Conservation (phyloP, 2,888 invertebrate genomes). For the Troides aeacus region DNA sequence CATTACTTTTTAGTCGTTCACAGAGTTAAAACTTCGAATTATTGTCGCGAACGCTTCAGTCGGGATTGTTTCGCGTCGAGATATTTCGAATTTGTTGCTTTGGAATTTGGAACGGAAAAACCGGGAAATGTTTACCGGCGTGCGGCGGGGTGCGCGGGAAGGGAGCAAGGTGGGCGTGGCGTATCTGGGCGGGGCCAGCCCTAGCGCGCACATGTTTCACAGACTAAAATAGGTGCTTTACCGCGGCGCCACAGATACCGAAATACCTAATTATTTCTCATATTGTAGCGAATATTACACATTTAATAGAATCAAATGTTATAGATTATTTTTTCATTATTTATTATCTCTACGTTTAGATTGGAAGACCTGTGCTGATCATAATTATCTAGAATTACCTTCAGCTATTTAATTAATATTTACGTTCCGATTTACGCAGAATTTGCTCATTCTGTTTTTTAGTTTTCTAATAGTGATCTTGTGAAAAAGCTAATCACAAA, state of each 20-base stretch:
- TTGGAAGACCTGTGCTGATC: too few relatives aligned
- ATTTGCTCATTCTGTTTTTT: too few relatives aligned
- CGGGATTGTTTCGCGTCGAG: slow-evolving; percentile 56
- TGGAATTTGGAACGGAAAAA: slow-evolving; percentile 62
- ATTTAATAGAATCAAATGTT: background rate
- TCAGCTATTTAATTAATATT: too few relatives aligned
- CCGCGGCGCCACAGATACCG: slow-evolving; percentile 34
- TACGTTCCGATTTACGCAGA: too few relatives aligned
- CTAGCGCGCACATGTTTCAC: slow-evolving; percentile 38
- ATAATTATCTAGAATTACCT: too few relatives aligned
- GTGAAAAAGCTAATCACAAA: too few relatives aligned
- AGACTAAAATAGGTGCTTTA: slow-evolving; percentile 44
- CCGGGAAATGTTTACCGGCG: slow-evolving; percentile 44
- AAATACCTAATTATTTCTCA: slow-evolving; percentile 23
- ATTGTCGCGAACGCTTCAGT: slow-evolving; percentile 36
- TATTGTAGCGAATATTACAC: background rate
- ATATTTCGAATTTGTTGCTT: slow-evolving; percentile 63
- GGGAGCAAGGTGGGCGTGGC: slow-evolving; percentile 57
- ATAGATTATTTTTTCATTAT: too few relatives aligned
- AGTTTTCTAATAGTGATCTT: too few relatives aligned
- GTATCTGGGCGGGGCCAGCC: slow-evolving; percentile 46
- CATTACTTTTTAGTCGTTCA: slow-evolving; percentile 22
- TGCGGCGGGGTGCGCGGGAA: slow-evolving; percentile 43
- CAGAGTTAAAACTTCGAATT: slow-evolving; percentile 19
- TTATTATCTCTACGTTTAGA: too few relatives aligned